Conservation (phyloP, 2,888 invertebrate genomes). For the Volucella bombylans region DNA sequence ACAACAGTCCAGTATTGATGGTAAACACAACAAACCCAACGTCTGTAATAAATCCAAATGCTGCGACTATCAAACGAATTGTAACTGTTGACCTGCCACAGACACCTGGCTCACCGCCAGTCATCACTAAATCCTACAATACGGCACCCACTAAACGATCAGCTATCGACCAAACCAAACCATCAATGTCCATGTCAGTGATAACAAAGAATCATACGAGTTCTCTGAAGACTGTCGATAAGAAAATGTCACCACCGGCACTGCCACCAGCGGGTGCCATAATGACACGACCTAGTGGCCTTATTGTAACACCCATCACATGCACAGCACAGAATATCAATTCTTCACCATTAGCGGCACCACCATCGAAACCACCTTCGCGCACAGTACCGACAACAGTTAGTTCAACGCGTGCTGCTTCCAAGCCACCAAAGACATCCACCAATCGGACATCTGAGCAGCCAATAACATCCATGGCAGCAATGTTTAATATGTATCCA, state of each 20-base stretch:
- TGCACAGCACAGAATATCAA: conserved; percentile 21
- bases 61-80: conserved; percentile 43
- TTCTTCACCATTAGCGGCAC: conserved; percentile 5
- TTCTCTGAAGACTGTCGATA: conserved; percentile 10
- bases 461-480: conserved; percentile 13
- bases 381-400: conserved; percentile 13
- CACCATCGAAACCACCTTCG: conserved; percentile 23
- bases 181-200: conserved; percentile 54
- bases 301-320: conserved; percentile 60
- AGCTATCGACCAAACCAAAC: conserved; percentile 12
- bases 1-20: not conserved
- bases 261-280: conserved; percentile 16
- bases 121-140: conserved; percentile 38
- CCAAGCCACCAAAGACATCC: conserved; percentile 38
- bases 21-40: conserved; percentile 15
- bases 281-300: conserved; percentile 46
- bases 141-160: conserved; percentile 11
- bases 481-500: conserved; percentile 49
- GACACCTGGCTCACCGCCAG: conserved; percentile 44
- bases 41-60: conserved; percentile 5
- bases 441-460: conserved; percentile 37
- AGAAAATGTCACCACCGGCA: conserved; percentile 33
- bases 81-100: conserved; percentile 57
- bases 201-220: conserved; percentile 39
- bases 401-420: not conserved